Evolutionary conservation across 2,113 vertebrate genomes (phyloP).

Genomic region (Equus przewalskii): DNA sequence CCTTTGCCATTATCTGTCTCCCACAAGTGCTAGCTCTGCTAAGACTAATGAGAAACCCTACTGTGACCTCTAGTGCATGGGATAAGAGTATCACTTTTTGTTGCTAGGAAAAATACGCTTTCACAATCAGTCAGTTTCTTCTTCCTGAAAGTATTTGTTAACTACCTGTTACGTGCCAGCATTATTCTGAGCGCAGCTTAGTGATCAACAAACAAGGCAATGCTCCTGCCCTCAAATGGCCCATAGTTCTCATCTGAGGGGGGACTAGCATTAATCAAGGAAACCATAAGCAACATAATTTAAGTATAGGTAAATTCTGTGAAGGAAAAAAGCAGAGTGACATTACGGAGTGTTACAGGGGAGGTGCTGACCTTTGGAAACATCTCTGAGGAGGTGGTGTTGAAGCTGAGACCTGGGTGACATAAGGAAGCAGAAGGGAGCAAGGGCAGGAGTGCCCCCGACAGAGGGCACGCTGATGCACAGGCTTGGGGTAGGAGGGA

Average conservation of each 20-base stretch:
- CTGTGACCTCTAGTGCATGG: not conserved
- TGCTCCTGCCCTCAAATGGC: not conserved
- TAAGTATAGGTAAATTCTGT: not conserved
- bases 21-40: not conserved
- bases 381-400: not conserved
- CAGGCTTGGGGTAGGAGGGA: not conserved
- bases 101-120: not conserved
- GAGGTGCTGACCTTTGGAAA: not conserved
- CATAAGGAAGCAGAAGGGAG: not conserved
- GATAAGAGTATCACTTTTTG: not conserved
- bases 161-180: not conserved
- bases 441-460: not conserved
- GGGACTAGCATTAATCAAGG: not conserved
- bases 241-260: not conserved
- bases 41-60: no score
- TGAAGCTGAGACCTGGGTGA: not conserved
- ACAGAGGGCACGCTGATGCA: not conserved
- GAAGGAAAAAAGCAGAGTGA: not conserved
- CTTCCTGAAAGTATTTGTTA: not conserved
- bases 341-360: rapidly evolving
- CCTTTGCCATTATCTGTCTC: not conserved
- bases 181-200: not conserved
- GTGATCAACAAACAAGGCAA: not conserved
- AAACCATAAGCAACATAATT: not conserved
- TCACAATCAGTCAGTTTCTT: not conserved